Evolutionary conservation across 92 coral and sea anemone genomes (phyloP).

Genomic region (Siderastrea radians): DNA sequence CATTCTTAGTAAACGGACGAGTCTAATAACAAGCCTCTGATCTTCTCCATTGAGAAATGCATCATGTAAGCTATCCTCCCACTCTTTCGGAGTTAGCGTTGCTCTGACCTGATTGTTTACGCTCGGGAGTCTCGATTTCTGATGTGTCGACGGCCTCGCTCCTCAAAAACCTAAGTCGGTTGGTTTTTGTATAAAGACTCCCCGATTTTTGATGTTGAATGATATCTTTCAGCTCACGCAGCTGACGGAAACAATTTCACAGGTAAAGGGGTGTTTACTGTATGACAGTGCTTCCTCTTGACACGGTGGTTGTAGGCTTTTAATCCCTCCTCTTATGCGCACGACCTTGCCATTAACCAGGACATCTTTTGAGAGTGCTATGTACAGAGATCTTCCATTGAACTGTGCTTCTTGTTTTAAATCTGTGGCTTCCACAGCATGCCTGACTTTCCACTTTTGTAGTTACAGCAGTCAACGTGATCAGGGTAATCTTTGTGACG

Average conservation of each 20-base stretch:
- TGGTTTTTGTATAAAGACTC: not conserved
- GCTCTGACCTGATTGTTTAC: conserved; percentile 22
- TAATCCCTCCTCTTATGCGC: conserved; percentile 35
- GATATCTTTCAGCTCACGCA: conserved; percentile 35
- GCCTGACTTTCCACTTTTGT: conserved; percentile 28
- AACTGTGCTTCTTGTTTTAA: conserved; percentile 29
- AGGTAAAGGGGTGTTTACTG: conserved; percentile 53
- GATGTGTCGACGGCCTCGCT: conserved; percentile 35
- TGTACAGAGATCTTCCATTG: conserved; percentile 6
- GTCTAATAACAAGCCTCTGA: conserved; percentile 37
- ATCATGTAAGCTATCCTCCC: conserved; percentile 45
- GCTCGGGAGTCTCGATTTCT: conserved; percentile 33
- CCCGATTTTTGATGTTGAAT: conserved; percentile 37
- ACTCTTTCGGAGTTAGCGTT: conserved; percentile 37
- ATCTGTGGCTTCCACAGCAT: conserved; percentile 14
- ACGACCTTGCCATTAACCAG: conserved; percentile 26
- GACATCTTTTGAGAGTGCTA: conserved; percentile 4
- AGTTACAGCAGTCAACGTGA: conserved; percentile 22
- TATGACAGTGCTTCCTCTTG: conserved; percentile 28
- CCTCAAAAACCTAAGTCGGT: conserved; percentile 16
- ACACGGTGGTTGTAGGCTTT: conserved; percentile 58
- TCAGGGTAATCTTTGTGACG: conserved; percentile 22
- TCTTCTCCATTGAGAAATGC: conserved; percentile 50
- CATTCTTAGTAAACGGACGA: conserved; percentile 41
- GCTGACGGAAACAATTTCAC: conserved; percentile 51